Conservation (phyloP, 1,140 invertebrate species). For the Sitobion miscanthi region DNA sequence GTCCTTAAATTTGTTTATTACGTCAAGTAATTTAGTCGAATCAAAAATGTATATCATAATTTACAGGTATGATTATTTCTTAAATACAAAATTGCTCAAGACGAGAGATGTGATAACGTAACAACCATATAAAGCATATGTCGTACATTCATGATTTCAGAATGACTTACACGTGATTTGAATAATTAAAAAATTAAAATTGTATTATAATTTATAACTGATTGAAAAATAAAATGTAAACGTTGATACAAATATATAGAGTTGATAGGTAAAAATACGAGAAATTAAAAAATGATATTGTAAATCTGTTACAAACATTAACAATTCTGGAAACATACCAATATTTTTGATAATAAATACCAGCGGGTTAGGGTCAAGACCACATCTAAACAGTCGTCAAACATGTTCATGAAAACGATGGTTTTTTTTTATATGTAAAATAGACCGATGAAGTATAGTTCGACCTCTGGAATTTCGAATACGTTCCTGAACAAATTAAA, state of each 20-base stretch:
- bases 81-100: background rate
- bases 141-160: background rate
- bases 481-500: background rate
- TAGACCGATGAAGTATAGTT: background rate
- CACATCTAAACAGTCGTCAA: slow-evolving; percentile 48
- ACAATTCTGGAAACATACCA: slow-evolving; percentile 37
- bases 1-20: background rate
- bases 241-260: background rate
- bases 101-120: background rate
- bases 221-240: background rate
- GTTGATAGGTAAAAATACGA: background rate
- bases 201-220: background rate
- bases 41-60: background rate
- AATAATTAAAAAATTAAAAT: background rate
- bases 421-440: slow-evolving; percentile 41
- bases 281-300: background rate
- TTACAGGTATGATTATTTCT: background rate
- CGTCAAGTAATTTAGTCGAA: background rate
- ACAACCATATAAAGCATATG: background rate
- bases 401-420: slow-evolving; percentile 25
- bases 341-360: slow-evolving; percentile 48
- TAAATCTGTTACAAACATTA: slow-evolving; percentile 8
- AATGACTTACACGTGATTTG: background rate
- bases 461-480: slow-evolving; percentile 26
- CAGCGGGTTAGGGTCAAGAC: slow-evolving; percentile 47